Conservation (phyloP, 2,888 invertebrate genomes). For the Cheilosia vernalis region DNA sequence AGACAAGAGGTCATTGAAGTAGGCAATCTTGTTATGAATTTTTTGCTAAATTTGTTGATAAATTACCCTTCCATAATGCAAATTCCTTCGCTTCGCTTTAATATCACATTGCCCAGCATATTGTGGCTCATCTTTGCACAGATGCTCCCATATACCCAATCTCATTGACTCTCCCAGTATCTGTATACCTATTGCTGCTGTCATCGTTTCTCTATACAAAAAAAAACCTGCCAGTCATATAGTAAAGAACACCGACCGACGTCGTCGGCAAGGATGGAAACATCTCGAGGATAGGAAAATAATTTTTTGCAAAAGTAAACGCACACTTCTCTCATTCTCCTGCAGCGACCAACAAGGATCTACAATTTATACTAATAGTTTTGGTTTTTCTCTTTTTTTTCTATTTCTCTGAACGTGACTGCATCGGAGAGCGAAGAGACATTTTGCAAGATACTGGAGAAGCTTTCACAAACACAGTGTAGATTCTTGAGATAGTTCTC, state of each 20-base stretch:
- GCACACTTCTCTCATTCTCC: slow-evolving; percentile 12
- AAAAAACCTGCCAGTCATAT: slow-evolving; percentile 14
- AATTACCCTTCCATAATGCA: slow-evolving; percentile 7
- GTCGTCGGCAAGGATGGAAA: slow-evolving; percentile 10
- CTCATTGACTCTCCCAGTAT: not conserved
- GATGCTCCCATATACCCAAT: not conserved
- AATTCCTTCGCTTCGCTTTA: slow-evolving; percentile 10
- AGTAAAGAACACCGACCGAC: not conserved
- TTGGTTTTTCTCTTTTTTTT: slow-evolving; percentile 1
- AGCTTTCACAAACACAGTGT: slow-evolving; percentile 31
- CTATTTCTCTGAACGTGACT: slow-evolving; percentile 31
- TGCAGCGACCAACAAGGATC: slow-evolving; percentile 8
- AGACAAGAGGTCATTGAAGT: slow-evolving; percentile 1
- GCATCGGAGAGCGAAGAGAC: slow-evolving; percentile 22
- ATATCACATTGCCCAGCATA: not conserved
- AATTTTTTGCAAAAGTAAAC: slow-evolving; percentile 35
- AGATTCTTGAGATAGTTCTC: slow-evolving; percentile 30
- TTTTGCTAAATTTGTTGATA: not conserved
- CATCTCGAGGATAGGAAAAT: slow-evolving; percentile 26
- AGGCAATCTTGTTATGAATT: not conserved
- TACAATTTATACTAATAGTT: slow-evolving; percentile 37
- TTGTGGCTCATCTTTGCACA: not conserved
- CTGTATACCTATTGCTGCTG: slow-evolving; percentile 11
- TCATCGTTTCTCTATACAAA: slow-evolving; percentile 3
- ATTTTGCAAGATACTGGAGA: slow-evolving; percentile 35